Evolutionary conservation across 2,888 invertebrate species (phyloP), one percentile per base, ranked within the genome.

Genomic region (Ectemnius continuus): DNA sequence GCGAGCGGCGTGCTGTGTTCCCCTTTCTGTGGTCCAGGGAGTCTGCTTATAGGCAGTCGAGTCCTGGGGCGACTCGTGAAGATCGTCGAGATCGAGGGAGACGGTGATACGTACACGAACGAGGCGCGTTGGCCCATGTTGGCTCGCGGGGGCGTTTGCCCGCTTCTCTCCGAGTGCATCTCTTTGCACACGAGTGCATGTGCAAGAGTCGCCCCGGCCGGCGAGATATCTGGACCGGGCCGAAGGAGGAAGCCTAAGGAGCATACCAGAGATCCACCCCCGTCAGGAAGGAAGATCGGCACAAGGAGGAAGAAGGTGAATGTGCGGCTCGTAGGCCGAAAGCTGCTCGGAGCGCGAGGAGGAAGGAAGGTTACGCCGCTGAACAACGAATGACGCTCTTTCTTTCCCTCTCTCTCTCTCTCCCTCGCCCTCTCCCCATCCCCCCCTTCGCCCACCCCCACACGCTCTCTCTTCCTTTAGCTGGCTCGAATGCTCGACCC

Each of bases 121-220:
- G 68, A 83, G 83, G 82, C 73, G 78, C 77, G 36, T 36, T 81
- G 84, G 77, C 79, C 81, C 81, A 79, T 78, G 80, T 82, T 82
- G 83, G 81, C 83, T 83, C 80, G 86, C 91, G 92, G 91, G 90
- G 91, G 91, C 91, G 89, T 90, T 89, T 87, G 85, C 86, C 85
- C 82, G 81, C 67, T 81, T 73, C 23, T 23, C 23, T 23, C 23
- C 23, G 3, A 23, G 23, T 23, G 23, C 80, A 36, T 36, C 52
- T 14, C 52, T 52, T 52, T 36, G 36, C 36, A 13, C 8, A 52
- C 79, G 77, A 83, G 78, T 76, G 80, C 79, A 78, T 76, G 81
- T 79, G 76, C 77, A 79, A 77, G 36, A 36, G 79, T 79, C 79
- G 75, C 36, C 36, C 8, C 8, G 36, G 36, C 36, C 36, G 70